These are phyloP conservation scores for Takifugu rubripes DNA, from an alignment of 2,797 vertebrate species.

Conservation along the genomic window DNA sequence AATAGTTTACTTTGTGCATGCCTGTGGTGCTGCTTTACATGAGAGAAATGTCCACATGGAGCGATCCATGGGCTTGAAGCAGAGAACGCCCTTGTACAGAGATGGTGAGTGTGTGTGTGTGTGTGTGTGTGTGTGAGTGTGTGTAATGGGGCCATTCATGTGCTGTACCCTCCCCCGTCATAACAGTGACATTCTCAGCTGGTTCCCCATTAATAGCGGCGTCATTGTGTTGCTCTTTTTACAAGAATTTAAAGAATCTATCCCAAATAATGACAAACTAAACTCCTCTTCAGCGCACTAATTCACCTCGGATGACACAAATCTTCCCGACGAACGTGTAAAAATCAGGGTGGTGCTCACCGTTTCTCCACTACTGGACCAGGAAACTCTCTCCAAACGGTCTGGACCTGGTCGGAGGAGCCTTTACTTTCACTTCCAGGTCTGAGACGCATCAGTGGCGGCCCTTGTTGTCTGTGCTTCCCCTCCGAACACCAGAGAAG, in stretches of 20 bases:
- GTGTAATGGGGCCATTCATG: conserved; percentile 66
- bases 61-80: conserved; percentile 84
- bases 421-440: conserved; percentile 66
- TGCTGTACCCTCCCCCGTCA: conserved; percentile 46
- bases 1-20: conserved; percentile 86
- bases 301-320: neutral
- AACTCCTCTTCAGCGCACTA: conserved; percentile 12
- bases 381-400: conserved; percentile 3
- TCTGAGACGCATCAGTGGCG: conserved; percentile 49
- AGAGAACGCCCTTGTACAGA: conserved; percentile 81
- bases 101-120: conserved; percentile 87
- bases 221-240: conserved; percentile 34
- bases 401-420: too few relatives aligned
- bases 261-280: conserved; percentile 26
- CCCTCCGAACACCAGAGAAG: conserved; percentile 52
- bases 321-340: neutral
- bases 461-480: conserved; percentile 59
- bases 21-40: conserved; percentile 80
- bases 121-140: neutral
- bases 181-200: conserved; percentile 62
- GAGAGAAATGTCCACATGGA: conserved; percentile 82
- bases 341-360: conserved; percentile 35
- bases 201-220: conserved; percentile 53
- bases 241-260: conserved; percentile 9
- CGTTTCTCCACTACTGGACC: conserved; percentile 6